Base-by-base conservation (phyloP, 2,113 vertebrate genomes). In the Psephotus haematonotus region DNA sequence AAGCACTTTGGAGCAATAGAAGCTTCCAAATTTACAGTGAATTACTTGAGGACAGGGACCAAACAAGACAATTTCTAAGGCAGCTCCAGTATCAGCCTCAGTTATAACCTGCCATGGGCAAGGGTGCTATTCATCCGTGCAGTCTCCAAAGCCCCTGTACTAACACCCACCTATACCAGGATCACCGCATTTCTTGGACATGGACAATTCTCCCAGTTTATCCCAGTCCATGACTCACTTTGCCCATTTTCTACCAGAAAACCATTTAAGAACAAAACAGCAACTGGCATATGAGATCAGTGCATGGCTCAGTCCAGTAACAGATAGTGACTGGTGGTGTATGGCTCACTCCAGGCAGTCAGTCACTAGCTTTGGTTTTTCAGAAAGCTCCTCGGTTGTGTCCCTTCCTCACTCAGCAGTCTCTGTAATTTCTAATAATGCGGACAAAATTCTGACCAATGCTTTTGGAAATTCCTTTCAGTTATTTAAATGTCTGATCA, bases 111-210 rank as follows among this genome's bases (percentile, higher is more conserved):
- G 64, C 72, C 35, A 44, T 23, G 6, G 6, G 4, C 2, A 2
- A 2, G 6, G 29, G 31, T 33, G 13, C 43, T 27, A 3, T 17
- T 13, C n/a, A 62, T 28, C 50, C 23, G 1, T 8, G 19, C 19
- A 22, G 12, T 37, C 59, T 27, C 47, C 37, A 44, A 17, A 59
- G 25, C 39, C 8, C 29, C 59, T 22, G 53, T 3, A 11, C 46
- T 46, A 44, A 74, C 2, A 5, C 11, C 1, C 5, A 7, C 44
- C 67, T 7, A 25, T 3, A 1, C 27, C 3, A 7, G 35, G 8
- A 52, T 52, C 53, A n/a, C 28, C 33, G 10, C 13, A 2, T 28
- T 1, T 57, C 11, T 44, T 39, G 55, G 53, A 63, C 25, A 33
- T 0, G 3, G 41, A 5, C 5, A 29, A 23, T 27, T 35, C 20